Percentiles rank a stretch among this genome's conserved stretches.
Conservation (phyloP, 2,888 invertebrate species). For the Pecten maximus region DNA sequence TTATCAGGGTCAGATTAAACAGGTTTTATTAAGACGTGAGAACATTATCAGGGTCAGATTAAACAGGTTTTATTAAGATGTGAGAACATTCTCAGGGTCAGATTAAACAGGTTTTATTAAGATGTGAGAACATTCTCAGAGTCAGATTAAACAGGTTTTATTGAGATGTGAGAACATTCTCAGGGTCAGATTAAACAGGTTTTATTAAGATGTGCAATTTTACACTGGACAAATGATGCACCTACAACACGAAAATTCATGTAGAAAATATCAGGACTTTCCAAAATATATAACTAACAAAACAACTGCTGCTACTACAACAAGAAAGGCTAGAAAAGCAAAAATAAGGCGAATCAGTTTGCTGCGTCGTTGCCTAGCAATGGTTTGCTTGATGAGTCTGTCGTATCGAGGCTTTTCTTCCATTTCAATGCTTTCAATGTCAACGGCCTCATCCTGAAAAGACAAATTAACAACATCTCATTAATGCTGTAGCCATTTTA, state of each 20-base stretch:
- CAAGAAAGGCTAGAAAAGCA: constrained; percentile 49
- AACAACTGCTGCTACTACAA: constrained; percentile 52
- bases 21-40: too few species aligned
- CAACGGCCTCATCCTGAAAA: constrained; percentile 56
- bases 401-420: constrained; percentile 56
- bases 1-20: too few species aligned
- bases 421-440: constrained; percentile 56
- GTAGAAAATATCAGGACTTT: constrained; percentile 2
- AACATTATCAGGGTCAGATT: too few species aligned
- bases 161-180: not conserved
- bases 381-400: constrained; percentile 57
- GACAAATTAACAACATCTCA: not conserved
- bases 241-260: not conserved
- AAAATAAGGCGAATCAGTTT: constrained; percentile 45
- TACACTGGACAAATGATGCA: not conserved
- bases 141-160: too few species aligned
- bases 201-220: not conserved
- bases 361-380: constrained; percentile 60
- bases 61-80: too few species aligned
- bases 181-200: too few species aligned
- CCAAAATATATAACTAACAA: constrained; percentile 53
- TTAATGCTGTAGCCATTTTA: not conserved
- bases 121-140: too few species aligned
- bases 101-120: too few species aligned
- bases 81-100: too few species aligned